A percentile compares a stretch with the other conserved stretches of the same genome.
phyloP scores from a whole-genome alignment of 2,888 invertebrate genomes.

The Lycia hirtaria region DNA sequence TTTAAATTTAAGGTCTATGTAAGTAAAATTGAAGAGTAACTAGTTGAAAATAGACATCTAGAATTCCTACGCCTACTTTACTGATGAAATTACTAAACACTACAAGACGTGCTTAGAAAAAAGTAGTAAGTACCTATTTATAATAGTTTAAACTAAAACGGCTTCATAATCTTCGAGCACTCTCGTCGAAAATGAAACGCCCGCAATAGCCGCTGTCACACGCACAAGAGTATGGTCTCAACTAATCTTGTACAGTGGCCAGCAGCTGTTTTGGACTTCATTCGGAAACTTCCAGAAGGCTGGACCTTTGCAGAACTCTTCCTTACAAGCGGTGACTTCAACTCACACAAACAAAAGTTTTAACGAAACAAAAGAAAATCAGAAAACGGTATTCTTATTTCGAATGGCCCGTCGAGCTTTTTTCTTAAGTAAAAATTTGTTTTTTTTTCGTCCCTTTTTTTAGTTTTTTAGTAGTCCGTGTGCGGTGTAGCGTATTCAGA shows the following conservation, averaged over 20 bases:
- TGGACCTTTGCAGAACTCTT: conserved; percentile 43
- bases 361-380: conserved; percentile 6
- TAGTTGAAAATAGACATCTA: not conserved
- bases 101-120: not conserved
- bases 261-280: conserved; percentile 97
- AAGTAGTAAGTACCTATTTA: not conserved
- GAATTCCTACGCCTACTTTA: not conserved
- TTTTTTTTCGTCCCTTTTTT: not conserved
- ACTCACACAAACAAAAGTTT: conserved; percentile 9
- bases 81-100: not conserved
- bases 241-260: conserved; percentile 99
- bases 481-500: conserved; percentile 23
- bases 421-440: not conserved
- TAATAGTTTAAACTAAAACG: not conserved
- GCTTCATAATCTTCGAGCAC: conserved; percentile 33
- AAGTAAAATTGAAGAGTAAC: too few relatives aligned
- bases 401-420: not conserved
- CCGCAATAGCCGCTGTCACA: conserved; percentile 99
- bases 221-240: conserved; percentile 96
- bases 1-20: too few relatives aligned
- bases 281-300: conserved; percentile 48
- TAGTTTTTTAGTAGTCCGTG: conserved; percentile 6
- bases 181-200: conserved; percentile 84
- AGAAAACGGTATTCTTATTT: not conserved
- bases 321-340: conserved; percentile 29